Conservation (phyloP, 2,888 invertebrate species). For the Nymphalis polychloros region DNA sequence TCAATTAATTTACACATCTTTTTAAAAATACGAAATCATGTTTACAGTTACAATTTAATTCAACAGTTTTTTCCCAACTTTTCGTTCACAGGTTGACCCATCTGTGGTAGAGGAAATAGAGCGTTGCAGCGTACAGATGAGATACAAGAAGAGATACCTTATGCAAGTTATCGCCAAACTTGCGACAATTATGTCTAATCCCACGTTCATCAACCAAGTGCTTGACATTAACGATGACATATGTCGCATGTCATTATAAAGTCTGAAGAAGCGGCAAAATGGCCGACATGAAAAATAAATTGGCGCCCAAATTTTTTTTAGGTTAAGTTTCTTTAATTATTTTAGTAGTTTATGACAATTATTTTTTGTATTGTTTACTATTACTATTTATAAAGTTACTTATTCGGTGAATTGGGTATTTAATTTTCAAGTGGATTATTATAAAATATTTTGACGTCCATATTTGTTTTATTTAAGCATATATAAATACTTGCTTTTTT, state of each 20-base stretch:
- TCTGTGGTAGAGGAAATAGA: conserved; percentile 82
- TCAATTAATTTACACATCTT: too few relatives aligned
- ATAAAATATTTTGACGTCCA: conserved; percentile 15
- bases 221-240: conserved; percentile 91
- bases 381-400: conserved; percentile 11
- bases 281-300: conserved; percentile 43
- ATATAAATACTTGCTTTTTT: neutral
- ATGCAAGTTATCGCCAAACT: conserved; percentile 84
- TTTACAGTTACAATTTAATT: too few relatives aligned
- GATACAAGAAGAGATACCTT: conserved; percentile 84
- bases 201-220: conserved; percentile 87
- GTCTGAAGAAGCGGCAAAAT: conserved; percentile 47
- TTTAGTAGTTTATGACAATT: conserved; percentile 40
- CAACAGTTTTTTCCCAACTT: too few relatives aligned
- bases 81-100: conserved; percentile 80
- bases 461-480: conserved; percentile 13
- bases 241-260: conserved; percentile 86
- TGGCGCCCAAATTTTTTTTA: conserved; percentile 18
- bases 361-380: conserved; percentile 19
- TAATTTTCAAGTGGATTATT: conserved; percentile 1
- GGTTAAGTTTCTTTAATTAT: conserved; percentile 10
- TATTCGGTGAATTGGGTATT: conserved; percentile 19
- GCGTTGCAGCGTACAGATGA: conserved; percentile 88
- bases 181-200: conserved; percentile 85
- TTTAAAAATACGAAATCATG: too few relatives aligned